Evolutionary conservation across 2,113 vertebrate species (phyloP).

Genomic region (Saccopteryx leptura): DNA sequence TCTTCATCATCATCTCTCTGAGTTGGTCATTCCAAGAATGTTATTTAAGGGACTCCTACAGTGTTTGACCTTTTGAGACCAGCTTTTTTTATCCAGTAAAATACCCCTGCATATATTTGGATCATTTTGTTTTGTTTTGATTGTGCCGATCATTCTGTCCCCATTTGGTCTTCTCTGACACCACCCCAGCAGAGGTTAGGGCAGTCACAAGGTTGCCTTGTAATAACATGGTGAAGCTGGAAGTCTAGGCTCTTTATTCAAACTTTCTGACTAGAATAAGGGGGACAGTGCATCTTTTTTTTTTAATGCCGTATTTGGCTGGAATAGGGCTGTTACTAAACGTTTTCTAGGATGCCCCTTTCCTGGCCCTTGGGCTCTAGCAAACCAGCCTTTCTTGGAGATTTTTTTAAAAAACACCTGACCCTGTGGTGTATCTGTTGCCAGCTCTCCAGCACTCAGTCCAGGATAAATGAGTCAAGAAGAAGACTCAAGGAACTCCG

Average conservation of each 20-base stretch:
- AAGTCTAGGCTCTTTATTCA: not conserved
- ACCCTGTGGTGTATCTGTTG: not conserved
- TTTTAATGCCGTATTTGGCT: not conserved
- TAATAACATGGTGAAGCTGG: not conserved
- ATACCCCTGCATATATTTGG: not conserved
- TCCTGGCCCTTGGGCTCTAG: not conserved
- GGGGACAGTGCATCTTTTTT: not conserved
- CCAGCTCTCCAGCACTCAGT: not conserved
- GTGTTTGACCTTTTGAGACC: not conserved
- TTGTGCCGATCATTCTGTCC: not conserved
- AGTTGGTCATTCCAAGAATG: slow-evolving; percentile 44
- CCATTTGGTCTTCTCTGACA: not conserved
- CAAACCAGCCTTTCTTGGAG: not conserved
- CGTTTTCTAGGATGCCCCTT: not conserved
- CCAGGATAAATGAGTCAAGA: not conserved
- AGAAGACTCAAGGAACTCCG: not conserved
- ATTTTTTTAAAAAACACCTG: not conserved
- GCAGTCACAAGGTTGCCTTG: not conserved
- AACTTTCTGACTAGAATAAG: not conserved
- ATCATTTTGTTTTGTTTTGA: not conserved
- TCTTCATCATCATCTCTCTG: slow-evolving; percentile 15
- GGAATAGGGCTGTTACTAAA: not conserved
- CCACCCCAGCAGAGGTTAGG: too few species aligned
- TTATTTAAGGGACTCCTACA: not conserved
- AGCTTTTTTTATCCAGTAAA: not conserved